Conservation (phyloP, 2,113 vertebrate species). For the Pterocles gutturalis region DNA sequence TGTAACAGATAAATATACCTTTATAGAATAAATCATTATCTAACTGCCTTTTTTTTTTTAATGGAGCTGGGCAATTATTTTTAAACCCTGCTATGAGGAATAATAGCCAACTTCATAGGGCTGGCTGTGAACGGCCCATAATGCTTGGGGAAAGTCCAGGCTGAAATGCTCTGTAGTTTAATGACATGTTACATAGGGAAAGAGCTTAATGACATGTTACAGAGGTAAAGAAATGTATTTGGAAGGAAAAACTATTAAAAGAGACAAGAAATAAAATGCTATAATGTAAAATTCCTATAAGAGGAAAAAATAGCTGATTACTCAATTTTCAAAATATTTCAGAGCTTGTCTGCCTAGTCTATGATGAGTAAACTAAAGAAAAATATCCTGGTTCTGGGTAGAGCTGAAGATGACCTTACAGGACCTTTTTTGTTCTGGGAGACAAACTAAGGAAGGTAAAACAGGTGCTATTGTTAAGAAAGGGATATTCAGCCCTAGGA, state of each 20-base stretch:
- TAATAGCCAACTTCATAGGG: constrained; percentile 61
- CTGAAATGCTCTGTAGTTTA: constrained; percentile 65
- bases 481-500: not conserved
- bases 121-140: constrained; percentile 63
- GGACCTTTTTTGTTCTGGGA: constrained; percentile 53
- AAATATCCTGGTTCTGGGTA: constrained; percentile 3
- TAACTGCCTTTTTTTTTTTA: not conserved
- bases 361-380: constrained; percentile 13
- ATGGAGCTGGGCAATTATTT: constrained; percentile 67
- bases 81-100: constrained; percentile 69
- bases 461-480: constrained; percentile 63
- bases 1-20: constrained; percentile 24
- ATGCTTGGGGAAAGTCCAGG: constrained; percentile 70
- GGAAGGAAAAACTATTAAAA: constrained; percentile 72
- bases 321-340: constrained; percentile 38
- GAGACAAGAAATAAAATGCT: constrained; percentile 53
- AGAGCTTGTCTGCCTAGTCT: constrained; percentile 17
- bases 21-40: constrained; percentile 22
- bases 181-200: constrained; percentile 65
- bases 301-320: not conserved
- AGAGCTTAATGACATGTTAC: constrained; percentile 72
- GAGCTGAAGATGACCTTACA: constrained; percentile 55
- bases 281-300: not conserved
- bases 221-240: constrained; percentile 58
- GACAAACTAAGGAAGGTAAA: constrained; percentile 57